phyloP scores from a whole-genome alignment of 1,140 invertebrate genomes.

The Euschistus heros region DNA sequence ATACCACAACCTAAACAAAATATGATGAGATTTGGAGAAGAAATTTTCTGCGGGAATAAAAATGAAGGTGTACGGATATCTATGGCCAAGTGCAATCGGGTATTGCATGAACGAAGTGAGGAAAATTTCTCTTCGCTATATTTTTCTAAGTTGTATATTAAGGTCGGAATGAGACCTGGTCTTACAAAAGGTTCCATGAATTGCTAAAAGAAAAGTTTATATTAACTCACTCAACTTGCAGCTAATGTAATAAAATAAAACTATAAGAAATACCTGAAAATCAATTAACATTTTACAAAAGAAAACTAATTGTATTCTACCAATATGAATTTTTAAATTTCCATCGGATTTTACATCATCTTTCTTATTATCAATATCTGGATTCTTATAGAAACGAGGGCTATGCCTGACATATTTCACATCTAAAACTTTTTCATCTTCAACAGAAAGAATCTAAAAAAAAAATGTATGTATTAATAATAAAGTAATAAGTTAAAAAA shows the following conservation, averaged over 20 bases:
- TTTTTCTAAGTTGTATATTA: conserved; percentile 35
- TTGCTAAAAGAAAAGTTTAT: conserved; percentile 39
- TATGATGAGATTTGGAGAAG: conserved; percentile 66
- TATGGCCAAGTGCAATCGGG: conserved; percentile 55
- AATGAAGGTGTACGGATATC: conserved; percentile 64
- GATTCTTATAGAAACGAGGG: conserved; percentile 42
- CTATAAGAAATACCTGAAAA: conserved; percentile 42
- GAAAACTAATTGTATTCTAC: conserved; percentile 57
- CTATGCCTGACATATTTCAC: conserved; percentile 62
- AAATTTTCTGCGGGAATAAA: conserved; percentile 65
- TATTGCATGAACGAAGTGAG: conserved; percentile 47
- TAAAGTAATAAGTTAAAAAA: background rate
- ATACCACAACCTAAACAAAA: conserved; percentile 53
- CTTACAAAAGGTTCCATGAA: conserved; percentile 54
- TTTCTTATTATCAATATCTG: conserved; percentile 37
- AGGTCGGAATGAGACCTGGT: conserved; percentile 36
- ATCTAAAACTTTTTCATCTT: conserved; percentile 67
- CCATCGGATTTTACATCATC: conserved; percentile 53
- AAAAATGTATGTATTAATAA: background rate
- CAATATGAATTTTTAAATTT: conserved; percentile 55
- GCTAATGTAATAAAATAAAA: conserved; percentile 3
- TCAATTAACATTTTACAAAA: conserved; percentile 61
- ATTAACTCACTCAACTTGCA: background rate
- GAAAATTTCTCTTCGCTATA: conserved; percentile 35
- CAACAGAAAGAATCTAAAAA: conserved; percentile 34